Conservation (phyloP, 2,797 vertebrate genomes). For the Tiaroga cobitis region DNA sequence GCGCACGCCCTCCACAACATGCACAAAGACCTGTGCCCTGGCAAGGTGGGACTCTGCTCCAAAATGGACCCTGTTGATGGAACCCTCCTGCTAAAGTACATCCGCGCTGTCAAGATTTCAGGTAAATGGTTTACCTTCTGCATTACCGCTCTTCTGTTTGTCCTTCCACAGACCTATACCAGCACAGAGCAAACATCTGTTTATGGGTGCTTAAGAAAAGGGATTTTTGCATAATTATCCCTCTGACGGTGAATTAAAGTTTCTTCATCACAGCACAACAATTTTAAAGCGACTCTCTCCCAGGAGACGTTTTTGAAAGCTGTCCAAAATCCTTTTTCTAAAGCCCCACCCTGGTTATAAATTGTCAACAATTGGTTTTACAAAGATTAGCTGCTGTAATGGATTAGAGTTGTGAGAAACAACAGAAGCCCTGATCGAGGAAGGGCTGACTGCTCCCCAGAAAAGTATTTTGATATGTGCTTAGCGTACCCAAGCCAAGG, state of each 20-base stretch:
- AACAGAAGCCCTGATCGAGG: conserved; percentile 39
- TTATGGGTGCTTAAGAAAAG: conserved; percentile 33
- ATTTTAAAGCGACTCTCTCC: conserved; percentile 19
- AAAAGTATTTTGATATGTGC: conserved; percentile 47
- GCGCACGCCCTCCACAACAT: conserved; percentile 94
- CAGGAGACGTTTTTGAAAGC: conserved; percentile 2
- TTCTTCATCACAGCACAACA: conserved; percentile 12
- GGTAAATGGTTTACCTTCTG: conserved; percentile 72
- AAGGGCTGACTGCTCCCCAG: conserved; percentile 10
- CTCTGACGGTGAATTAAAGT: conserved; percentile 14
- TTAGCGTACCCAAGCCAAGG: conserved; percentile 24
- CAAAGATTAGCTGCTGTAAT: conserved; percentile 48
- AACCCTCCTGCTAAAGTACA: conserved; percentile 92
- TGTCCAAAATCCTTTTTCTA: conserved; percentile 29
- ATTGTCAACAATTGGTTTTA: conserved; percentile 43
- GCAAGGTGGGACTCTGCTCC: conserved; percentile 89
- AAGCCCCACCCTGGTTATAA: conserved; percentile 40
- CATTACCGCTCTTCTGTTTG: not conserved
- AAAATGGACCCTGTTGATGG: conserved; percentile 94
- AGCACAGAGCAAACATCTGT: conserved; percentile 10
- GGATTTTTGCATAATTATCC: conserved; percentile 31
- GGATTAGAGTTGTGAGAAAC: conserved; percentile 40
- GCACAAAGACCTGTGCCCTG: conserved; percentile 91
- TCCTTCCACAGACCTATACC: not conserved
- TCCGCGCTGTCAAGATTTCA: conserved; percentile 92